Base-by-base conservation (phyloP, 1,140 invertebrate genomes). In the Eulimnadia texana region DNA sequence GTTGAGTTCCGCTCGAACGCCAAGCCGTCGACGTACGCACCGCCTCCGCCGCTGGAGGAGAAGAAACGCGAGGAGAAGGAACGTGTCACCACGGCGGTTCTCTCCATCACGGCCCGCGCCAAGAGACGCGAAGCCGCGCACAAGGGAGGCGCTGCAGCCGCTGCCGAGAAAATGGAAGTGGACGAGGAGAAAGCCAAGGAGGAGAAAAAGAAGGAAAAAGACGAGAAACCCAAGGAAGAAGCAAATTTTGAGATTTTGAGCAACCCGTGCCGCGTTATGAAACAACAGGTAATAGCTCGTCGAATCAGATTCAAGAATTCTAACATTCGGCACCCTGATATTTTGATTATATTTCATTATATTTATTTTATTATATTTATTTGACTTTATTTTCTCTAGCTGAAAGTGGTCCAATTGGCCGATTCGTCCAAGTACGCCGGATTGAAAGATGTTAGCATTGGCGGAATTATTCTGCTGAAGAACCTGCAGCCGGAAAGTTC, bases 61-160 rank as follows among this genome's bases (percentile, higher is more conserved):
- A 98, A 98, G 75, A 98, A 98, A 74, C 88, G 93, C 51, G 93
- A 97, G 70, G 92, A 97, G 72, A 82, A 90, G 9, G 93, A 98
- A 69, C 90, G 93, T 68, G 91, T 95, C 11, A 93, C 94, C 29
- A 98, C 94, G 19, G 96, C 95, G 9, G 91, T 99, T 2, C 77
- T 99, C 20, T 97, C 93, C 69, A 98, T 98, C 66, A 96, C 96
- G 0, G 92, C 92, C 0, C 83, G 91, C 64, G 85, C 91, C 66
- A 81, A 88, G 64, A 83, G 91, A 63, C 82, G 88, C 23, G 85
- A 90, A 64, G 78, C 77, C 3, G 80, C 82, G 54, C 72, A 78
- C 54, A 76, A 77, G 13, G 79, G 80, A 58, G 54, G 60, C 51
- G 72, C 77, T 62, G 70, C 75, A 29, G 50, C 65, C 3, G 60